Evolutionary conservation across 2,113 vertebrate species (phyloP), one percentile per base, ranked within the genome.

Genomic region (Hiodon alosoides): DNA sequence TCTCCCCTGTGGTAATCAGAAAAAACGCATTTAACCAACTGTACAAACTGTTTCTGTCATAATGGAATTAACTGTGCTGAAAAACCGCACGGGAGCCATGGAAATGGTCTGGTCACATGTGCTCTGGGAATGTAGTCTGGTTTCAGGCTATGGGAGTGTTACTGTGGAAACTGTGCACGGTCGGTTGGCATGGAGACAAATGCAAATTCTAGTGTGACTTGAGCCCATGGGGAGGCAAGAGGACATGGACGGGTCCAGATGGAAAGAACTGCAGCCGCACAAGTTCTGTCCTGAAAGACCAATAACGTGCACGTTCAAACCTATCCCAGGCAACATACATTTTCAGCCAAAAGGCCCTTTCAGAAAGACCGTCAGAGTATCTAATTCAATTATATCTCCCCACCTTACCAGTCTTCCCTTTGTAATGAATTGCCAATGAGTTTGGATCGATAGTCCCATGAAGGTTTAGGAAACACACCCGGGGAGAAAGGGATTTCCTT

Each of bases 141-240:
- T 93, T 95, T 90, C 92, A 98, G 96, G 96, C 91, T 95, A 98
- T 82, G 95, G 96, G 82, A 95, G 91, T 99, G 97, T 98, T 99
- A 98, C 96, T 99, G 96, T 96, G 97, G 97, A 95, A 98, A 99
- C 95, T 98, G 97, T 98, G 97, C 85, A 93, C 93, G 87, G 93
- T 95, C 89, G 96, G 96, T 98, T 99, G 97, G 96, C 96, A 99
- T 98, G 97, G 96, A 92, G 96, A 99, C 94, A 98, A 95, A 96
- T 99, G 96, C 80, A 96, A 98, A 90, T 97, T 97, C 92, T 95
- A 96, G 91, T 98, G 97, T 90, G 95, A 96, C 92, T 94, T 98
- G 91, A 96, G 91, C 93, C 96, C 95, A 83, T 96, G 95, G 97
- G 95, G 98, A 89, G 98, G 95, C 94, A 98, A 94, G 87, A 91